Evolutionary conservation across 2,888 invertebrate genomes (phyloP).

Genomic region (Metalampra italica): DNA sequence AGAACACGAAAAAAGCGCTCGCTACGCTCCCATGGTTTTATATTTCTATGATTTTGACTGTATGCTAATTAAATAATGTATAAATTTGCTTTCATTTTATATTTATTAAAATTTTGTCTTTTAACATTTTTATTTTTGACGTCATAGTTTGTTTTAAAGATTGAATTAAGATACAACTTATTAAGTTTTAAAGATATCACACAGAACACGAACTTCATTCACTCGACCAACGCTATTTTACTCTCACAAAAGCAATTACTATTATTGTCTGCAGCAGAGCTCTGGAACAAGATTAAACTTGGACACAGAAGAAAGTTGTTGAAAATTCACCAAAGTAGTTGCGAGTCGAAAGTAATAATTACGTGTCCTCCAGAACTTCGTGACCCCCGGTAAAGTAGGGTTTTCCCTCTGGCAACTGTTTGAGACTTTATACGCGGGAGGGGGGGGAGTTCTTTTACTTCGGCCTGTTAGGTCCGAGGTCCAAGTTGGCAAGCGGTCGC

Average conservation of each 20-base stretch:
- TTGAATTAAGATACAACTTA: no score
- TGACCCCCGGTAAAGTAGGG: background rate
- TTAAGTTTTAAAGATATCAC: no score
- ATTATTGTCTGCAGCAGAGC: slow-evolving; percentile 2
- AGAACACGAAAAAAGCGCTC: no score
- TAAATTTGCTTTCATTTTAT: no score
- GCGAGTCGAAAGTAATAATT: slow-evolving; percentile 33
- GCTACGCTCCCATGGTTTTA: no score
- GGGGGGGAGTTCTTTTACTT: background rate
- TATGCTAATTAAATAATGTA: no score
- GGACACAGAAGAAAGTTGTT: slow-evolving; percentile 11
- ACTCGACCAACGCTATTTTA: background rate
- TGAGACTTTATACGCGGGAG: background rate
- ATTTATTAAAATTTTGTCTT: no score
- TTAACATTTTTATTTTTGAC: no score
- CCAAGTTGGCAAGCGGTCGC: slow-evolving; percentile 16
- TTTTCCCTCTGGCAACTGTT: background rate
- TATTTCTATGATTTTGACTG: no score
- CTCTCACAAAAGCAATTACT: slow-evolving; percentile 7
- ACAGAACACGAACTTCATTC: no score
- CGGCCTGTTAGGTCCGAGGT: slow-evolving; percentile 11
- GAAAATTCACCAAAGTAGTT: slow-evolving; percentile 13
- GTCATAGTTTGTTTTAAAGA: no score
- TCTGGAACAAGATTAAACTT: slow-evolving; percentile 14
- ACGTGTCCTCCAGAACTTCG: slow-evolving; percentile 10